phyloP scores from a whole-genome alignment of 1,140 invertebrate genomes.

The Sminthurinus signatus region DNA sequence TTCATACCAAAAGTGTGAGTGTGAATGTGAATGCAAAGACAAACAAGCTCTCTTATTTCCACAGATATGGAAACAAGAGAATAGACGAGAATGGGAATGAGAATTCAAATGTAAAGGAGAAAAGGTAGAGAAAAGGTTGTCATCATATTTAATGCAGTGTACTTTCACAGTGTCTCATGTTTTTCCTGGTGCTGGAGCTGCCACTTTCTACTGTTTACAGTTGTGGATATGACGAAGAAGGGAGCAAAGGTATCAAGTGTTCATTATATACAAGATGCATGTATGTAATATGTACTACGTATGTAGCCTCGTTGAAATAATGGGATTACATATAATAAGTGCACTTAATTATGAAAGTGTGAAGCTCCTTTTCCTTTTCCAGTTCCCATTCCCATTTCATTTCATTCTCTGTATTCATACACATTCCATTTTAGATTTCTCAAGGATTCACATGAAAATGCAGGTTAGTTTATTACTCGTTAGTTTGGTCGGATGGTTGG shows the following conservation, averaged over 20 bases:
- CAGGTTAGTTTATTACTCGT: too few species aligned
- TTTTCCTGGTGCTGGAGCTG: too few species aligned
- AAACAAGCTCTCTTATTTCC: too few species aligned
- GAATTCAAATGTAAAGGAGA: not conserved
- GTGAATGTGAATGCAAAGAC: too few species aligned
- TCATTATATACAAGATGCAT: too few species aligned
- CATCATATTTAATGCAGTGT: too few species aligned
- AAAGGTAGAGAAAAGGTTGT: too few species aligned
- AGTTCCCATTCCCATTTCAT: not conserved
- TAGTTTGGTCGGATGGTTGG: too few species aligned
- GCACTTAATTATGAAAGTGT: slow-evolving; percentile 33
- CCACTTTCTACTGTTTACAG: not conserved
- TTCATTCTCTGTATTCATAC: not conserved
- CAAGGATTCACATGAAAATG: too few species aligned
- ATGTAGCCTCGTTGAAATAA: slow-evolving; percentile 21
- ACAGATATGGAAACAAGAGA: not conserved
- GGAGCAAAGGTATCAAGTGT: not conserved
- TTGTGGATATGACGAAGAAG: not conserved
- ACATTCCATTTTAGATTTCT: too few species aligned
- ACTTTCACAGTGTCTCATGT: not conserved
- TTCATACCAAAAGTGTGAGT: too few species aligned
- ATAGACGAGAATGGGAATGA: not conserved
- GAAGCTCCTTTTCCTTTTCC: slow-evolving; percentile 1
- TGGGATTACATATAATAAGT: slow-evolving; percentile 25
- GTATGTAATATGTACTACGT: not conserved